A percentile compares a stretch with the other conserved stretches of the same genome.
phyloP scores from a whole-genome alignment of 2,888 invertebrate genomes.

The Drosophila imparisetae region DNA sequence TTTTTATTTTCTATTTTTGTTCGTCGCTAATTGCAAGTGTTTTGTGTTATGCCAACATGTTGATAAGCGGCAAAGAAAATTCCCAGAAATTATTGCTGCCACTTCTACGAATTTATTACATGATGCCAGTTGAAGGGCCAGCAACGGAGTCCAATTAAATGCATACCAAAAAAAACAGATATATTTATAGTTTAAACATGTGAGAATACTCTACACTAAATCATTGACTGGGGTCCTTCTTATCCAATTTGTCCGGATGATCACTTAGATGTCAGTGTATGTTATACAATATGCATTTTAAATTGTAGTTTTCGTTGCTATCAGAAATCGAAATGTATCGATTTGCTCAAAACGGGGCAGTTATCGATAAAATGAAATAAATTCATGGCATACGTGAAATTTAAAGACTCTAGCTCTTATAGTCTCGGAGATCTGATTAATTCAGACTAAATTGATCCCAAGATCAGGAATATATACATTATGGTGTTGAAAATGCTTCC shows the following conservation, averaged over 20 bases:
- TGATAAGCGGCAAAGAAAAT: conserved; percentile 47
- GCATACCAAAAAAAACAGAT: background rate
- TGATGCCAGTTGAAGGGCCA: conserved; percentile 4
- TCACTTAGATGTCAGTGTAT: background rate
- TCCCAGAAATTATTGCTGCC: conserved; percentile 27
- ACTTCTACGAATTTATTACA: conserved; percentile 6
- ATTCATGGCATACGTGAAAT: background rate
- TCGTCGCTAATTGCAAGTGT: conserved; percentile 47
- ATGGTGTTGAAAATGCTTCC: too few species aligned
- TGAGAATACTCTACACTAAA: background rate
- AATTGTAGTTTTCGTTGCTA: rapidly evolving
- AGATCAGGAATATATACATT: too few species aligned
- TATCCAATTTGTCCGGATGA: background rate
- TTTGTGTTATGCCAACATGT: conserved; percentile 30
- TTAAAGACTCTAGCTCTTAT: background rate
- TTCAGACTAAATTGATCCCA: too few species aligned
- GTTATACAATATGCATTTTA: background rate
- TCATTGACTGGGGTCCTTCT: background rate
- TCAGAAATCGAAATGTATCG: too few species aligned
- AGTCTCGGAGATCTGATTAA: too few species aligned
- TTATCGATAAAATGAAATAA: too few species aligned
- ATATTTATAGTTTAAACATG: background rate
- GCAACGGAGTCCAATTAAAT: background rate
- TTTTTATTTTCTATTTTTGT: conserved; percentile 17
- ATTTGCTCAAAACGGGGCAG: too few species aligned